Evolutionary conservation across 2,888 invertebrate genomes (phyloP), one percentile per base, ranked within the genome.

Genomic region (Perdita meconis): DNA sequence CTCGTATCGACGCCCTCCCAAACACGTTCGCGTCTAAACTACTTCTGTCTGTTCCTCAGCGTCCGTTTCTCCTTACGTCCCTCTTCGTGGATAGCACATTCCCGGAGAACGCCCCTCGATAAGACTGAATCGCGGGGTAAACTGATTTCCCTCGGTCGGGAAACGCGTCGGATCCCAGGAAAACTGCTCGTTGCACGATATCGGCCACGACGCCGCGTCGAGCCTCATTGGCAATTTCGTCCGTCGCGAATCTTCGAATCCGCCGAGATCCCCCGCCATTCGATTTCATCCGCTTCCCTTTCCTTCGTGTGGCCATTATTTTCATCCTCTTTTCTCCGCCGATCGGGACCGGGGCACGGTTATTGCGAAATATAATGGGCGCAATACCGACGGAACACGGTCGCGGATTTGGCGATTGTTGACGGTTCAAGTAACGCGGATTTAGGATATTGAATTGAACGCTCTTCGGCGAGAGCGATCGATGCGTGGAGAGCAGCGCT

Each of bases 111-210:
- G 34, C 26, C 19, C 24, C 34, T 60, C 74, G 79, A 83, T 81
- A 78, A 85, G 73, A 57, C 34, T 34, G 56, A 44, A 63, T 51
- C 66, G 53, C 70, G 60, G 42, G n/a, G 36, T 16, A 75, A 76
- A 80, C 80, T 73, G 82, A 84, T 80, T 85, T 78, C 60, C 30
- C 75, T 73, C 70, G 64, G 68, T 61, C 50, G 69, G 65, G 47
- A 74, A 84, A 80, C 74, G 64, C 59, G 42, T 12, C 12, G 51
- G 40, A 36, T 57, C 16, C 55, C 40, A 10, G 59, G 72, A 56
- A 71, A 73, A 72, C 72, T 72, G 78, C 69, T 84, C 80, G 73
- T 80, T 84, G 24, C 75, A 42, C 68, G 83, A 74, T 85, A 84
- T 84, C 78, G 77, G 64, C 42, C 56, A 53, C 59, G 73, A 69